Base-by-base conservation (phyloP, 1,140 invertebrate genomes). In the Samia ricini region DNA sequence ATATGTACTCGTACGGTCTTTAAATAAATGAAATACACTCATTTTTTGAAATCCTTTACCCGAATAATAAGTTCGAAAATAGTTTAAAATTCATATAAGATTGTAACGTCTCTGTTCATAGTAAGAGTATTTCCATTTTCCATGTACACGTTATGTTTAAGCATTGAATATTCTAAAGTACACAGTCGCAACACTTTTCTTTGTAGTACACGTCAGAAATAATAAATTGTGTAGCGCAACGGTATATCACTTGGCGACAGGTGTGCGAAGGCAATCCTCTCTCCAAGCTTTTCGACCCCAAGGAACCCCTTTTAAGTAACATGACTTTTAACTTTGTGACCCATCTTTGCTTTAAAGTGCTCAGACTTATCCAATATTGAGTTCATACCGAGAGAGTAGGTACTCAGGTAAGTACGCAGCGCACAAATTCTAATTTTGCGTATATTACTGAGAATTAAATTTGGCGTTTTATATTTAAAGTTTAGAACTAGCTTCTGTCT, bases 301-400 rank as follows among this genome's bases (percentile, higher is more conserved):
- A 76, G 79, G 78, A 86, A 85, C 79, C 85, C 83, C 82, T 87
- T 89, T 89, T 85, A 89, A 88, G 81, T 87, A 79, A 89, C 87
- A 89, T 89, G 87, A 89, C 87, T 89, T 89, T 89, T 85, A 89
- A 89, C 81, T 89, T 88, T 83, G 83, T 81, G 85, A 83, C 84
- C 84, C 77, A 77, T 83, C 83, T 85, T 83, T 82, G 79, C 79
- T 87, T 88, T 85, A 79, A 82, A 86, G 77, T 78, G 69, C 74
- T 76, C 51, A 71, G 67, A 75, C 71, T 83, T 83, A 81, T 83
- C 70, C 66, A 69, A 69, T 69, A 64, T 60, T 64, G 66, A 51
- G 60, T 57, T 57, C 29, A 36, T 29, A 29, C 26, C 10, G 20
- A 21, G 51, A 52, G 33, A 42, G n/a, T 42, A 42, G 15, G 33